phyloP scores from a whole-genome alignment of 2,888 invertebrate genomes.

The Leucoptera coffeella region DNA sequence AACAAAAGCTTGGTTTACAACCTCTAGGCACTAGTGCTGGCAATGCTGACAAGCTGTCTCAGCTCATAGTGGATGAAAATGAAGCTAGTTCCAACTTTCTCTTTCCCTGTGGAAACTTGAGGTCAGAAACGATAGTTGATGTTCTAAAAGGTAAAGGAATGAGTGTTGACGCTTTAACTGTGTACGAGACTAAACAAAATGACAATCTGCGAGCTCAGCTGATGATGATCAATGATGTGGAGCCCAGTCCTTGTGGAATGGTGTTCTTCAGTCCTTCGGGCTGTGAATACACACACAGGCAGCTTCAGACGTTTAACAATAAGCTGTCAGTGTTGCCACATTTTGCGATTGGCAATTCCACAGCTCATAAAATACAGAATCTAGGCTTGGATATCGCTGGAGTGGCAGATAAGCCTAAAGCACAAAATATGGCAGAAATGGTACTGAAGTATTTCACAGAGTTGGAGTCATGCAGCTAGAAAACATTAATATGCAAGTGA shows the following conservation, averaged over 20 bases:
- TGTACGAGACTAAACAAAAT: constrained; percentile 38
- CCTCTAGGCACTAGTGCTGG: constrained; percentile 22
- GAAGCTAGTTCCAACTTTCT: constrained; percentile 17
- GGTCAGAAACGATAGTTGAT: constrained; percentile 24
- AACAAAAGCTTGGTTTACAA: constrained; percentile 18
- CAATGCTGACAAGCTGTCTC: constrained; percentile 26
- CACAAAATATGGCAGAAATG: constrained; percentile 23
- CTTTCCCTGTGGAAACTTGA: constrained; percentile 34
- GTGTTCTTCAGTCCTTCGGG: constrained; percentile 43
- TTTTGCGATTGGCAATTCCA: constrained; percentile 41
- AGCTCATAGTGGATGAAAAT: constrained; percentile 21
- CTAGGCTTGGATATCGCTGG: constrained; percentile 37
- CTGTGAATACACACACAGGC: constrained; percentile 32
- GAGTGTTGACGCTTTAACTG: constrained; percentile 20
- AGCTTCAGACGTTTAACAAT: constrained; percentile 33
- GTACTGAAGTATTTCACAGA: constrained; percentile 19
- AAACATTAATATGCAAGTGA: constrained; percentile 10
- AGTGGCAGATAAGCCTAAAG: constrained; percentile 21
- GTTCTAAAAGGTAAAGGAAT: constrained; percentile 15
- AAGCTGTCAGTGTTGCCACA: constrained; percentile 22
- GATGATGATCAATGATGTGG: constrained; percentile 16
- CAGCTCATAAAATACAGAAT: constrained; percentile 35
- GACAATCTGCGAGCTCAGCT: constrained; percentile 20
- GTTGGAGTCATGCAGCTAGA: constrained; percentile 7
- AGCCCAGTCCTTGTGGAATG: constrained; percentile 18